Base-by-base conservation (phyloP, 2,113 vertebrate species). In the Petromus typicus region DNA sequence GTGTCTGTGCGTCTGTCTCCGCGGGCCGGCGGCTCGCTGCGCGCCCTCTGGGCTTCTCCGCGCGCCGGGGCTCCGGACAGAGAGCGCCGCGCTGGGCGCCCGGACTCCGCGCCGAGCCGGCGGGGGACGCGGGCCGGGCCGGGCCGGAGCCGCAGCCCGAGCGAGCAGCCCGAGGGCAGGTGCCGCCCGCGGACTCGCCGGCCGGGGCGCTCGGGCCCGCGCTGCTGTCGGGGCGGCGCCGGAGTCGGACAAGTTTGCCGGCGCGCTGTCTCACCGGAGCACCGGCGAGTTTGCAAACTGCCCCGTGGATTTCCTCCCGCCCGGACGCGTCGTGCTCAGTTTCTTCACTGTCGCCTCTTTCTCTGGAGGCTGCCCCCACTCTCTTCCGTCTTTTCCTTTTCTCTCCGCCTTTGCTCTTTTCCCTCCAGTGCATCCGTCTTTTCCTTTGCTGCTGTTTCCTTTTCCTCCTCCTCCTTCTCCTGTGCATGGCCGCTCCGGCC, bases 211-310 rank as follows among this genome's bases (percentile, higher is more conserved):
- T n/a, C n/a, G 32, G 85, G 93, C 94, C 95, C 91, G 78, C 67
- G 86, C 73, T 63, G 84, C 54, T 67, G 91, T 45, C 92, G 37
- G 32, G 92, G 84, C 40, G 87, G 91, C 94, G 97, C 88, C 12
- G 6, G 84, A 91, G 78, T 93, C 94, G 86, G 94, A 32, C 93
- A 97, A 97, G 96, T 97, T 97, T 94, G 81, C 66, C 34, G 95
- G 93, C 37, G 94, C 91, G 48, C 78, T 56, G 7, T 89, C 89
- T 86, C 75, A n/a, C 95, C 78, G 13, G 18, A 57, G 94, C 90
- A 64, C 64, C 56, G 92, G 92, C 57, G 88, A 97, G 96, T 97
- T 95, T 94, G 12, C 54, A 32, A 94, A 95, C 94, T 96, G 95
- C 95, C 88, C 51, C 51, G 32, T 90, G 67, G 80, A 56, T 95